Conservation (phyloP, 2,888 invertebrate species). For the Rhyacophila evoluta region DNA sequence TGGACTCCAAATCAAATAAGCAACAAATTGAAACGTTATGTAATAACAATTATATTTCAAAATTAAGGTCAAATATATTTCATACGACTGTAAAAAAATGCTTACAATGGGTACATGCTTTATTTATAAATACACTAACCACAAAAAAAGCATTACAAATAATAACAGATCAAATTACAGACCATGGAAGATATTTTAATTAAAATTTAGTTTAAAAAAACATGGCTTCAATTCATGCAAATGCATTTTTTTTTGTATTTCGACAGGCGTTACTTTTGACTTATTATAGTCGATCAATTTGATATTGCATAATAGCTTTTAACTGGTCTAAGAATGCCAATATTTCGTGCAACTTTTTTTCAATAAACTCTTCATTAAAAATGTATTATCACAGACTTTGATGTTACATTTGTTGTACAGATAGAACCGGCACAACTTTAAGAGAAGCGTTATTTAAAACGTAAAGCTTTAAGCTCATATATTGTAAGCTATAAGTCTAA, state of each 20-base stretch:
- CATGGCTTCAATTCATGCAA: slow-evolving; percentile 3
- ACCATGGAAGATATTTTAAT: background rate
- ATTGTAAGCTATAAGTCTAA: too few relatives aligned
- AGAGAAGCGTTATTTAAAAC: too few relatives aligned
- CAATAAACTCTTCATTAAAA: background rate
- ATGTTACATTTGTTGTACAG: too few relatives aligned
- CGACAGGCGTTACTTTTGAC: slow-evolving; percentile 23
- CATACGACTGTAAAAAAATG: background rate
- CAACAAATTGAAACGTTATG: background rate
- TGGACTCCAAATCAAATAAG: background rate
- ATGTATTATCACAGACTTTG: too few relatives aligned
- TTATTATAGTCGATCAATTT: slow-evolving; percentile 19
- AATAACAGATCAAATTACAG: background rate
- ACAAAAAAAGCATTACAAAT: background rate
- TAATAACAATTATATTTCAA: background rate
- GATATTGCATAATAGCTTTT: slow-evolving; percentile 2
- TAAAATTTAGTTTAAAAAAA: background rate
- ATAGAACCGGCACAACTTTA: too few relatives aligned
- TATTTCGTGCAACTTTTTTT: background rate
- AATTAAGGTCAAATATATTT: background rate
- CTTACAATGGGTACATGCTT: too few relatives aligned
- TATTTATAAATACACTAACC: background rate
- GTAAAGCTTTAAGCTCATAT: too few relatives aligned
- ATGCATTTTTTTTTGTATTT: slow-evolving; percentile 34
- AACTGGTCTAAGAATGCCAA: background rate